Evolutionary conservation across 2,797 vertebrate genomes (phyloP).

Genomic region (Helicolenus hilgendorfi): DNA sequence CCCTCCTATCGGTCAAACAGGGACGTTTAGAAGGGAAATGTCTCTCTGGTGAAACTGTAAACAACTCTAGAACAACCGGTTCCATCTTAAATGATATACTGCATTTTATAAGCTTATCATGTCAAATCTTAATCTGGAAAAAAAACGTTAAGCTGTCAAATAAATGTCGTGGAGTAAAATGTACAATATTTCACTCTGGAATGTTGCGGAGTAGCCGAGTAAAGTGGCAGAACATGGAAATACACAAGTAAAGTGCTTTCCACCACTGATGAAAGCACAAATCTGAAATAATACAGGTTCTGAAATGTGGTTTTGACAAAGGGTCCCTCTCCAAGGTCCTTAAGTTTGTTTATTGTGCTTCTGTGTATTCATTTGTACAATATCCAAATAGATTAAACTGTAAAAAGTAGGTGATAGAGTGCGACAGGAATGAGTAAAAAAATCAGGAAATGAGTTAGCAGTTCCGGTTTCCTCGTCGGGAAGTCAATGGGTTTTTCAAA

Average conservation of each 20-base stretch:
- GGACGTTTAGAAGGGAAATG: neutral
- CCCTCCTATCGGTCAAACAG: neutral
- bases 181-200: neutral
- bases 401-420: neutral
- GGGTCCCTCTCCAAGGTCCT: neutral
- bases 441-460: too few species aligned
- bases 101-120: neutral
- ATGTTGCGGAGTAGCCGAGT: neutral
- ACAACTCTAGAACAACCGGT: neutral
- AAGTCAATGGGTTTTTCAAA: too few species aligned
- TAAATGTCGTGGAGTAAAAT: neutral
- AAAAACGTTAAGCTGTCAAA: neutral
- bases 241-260: neutral
- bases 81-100: neutral
- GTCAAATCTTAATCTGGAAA: neutral
- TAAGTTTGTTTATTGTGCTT: neutral
- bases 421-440: too few species aligned
- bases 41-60: neutral
- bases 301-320: neutral
- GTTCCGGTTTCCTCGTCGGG: too few species aligned
- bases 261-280: neutral
- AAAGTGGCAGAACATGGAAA: neutral
- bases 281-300: neutral
- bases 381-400: neutral
- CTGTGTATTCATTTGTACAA: neutral